Base-by-base conservation (phyloP, 2,113 vertebrate genomes). In the Gnathonemus longibarbis region DNA sequence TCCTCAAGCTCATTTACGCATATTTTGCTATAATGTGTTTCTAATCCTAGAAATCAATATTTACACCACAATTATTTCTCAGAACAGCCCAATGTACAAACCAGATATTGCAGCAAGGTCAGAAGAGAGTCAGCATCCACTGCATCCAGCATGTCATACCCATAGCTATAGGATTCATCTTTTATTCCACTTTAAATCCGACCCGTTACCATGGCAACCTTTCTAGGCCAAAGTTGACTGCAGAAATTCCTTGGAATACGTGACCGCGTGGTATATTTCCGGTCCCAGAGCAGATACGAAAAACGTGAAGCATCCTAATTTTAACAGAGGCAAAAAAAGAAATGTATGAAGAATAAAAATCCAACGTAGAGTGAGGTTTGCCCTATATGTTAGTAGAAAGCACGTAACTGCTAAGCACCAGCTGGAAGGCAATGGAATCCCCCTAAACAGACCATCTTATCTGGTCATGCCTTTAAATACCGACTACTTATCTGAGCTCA, bases 121-220 rank as follows among this genome's bases (percentile, higher is more conserved):
- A 88, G 27, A 50, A 80, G 5, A 46, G 21, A 46, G 24, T 19
- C 89, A 48, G 49, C 56, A 48, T 48, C 35, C 74, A 90, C 19
- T 92, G 53, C 88, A 1, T 90, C 45, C 52, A n/a, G 70, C 35
- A 88, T 39, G 48, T 53, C 27, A 90, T 89, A 91, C 88, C 80
- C 80, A 91, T 84, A 90, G 93, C 94, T 95, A 93, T 94, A 94
- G 94, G 93, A 95, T 95, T 95, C 91, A 95, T 95, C 93, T 93
- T 92, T 91, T 48, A 49, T 94, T 92, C 94, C 92, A 92, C 93
- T 91, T 94, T 93, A 94, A 94, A 95, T 95, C 94, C 94, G 94
- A 95, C 95, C 93, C 93, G 95, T 95, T 94, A 92, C 95, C 94
- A 96, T 95, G 94, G 95, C 93, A 96, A 96, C 95, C 88, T 94